Conservation (phyloP, 1,140 invertebrate genomes). For the Eubasilissa regina region DNA sequence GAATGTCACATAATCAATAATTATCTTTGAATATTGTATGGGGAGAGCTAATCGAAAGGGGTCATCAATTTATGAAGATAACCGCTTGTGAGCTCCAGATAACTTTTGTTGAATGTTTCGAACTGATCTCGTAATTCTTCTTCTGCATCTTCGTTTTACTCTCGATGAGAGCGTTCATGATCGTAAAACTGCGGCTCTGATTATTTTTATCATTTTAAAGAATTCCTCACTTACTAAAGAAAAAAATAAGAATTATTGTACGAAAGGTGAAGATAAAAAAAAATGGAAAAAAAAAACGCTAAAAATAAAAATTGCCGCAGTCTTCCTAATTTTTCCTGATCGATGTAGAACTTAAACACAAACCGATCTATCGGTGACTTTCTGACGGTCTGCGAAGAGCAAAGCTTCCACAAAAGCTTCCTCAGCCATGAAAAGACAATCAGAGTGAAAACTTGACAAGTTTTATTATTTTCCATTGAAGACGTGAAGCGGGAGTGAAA, state of each 20-base stretch:
- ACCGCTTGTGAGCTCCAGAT: no score
- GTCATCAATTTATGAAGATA: no score
- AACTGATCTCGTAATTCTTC: background rate
- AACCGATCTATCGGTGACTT: slow-evolving; percentile 2
- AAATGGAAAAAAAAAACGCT: background rate
- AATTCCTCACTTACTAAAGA: no score
- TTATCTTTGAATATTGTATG: no score
- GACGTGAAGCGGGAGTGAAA: slow-evolving; percentile 25
- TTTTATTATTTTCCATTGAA: slow-evolving; percentile 52
- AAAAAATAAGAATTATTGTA: no score
- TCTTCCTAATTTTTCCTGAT: background rate
- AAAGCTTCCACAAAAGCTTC: slow-evolving; percentile 19
- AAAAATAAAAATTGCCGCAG: background rate
- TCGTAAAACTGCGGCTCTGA: no score
- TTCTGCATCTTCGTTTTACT: no score
- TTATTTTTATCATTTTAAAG: no score
- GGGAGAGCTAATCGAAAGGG: no score
- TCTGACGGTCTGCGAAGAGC: slow-evolving; percentile 3
- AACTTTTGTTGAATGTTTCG: background rate
- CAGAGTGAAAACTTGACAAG: slow-evolving; percentile 56
- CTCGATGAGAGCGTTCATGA: no score
- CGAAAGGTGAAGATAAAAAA: no score
- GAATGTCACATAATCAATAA: background rate
- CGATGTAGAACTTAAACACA: slow-evolving; percentile 22
- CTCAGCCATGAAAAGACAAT: slow-evolving; percentile 54